phyloP scores from a whole-genome alignment of 2,888 invertebrate species.

The Heliconius charithonia region DNA sequence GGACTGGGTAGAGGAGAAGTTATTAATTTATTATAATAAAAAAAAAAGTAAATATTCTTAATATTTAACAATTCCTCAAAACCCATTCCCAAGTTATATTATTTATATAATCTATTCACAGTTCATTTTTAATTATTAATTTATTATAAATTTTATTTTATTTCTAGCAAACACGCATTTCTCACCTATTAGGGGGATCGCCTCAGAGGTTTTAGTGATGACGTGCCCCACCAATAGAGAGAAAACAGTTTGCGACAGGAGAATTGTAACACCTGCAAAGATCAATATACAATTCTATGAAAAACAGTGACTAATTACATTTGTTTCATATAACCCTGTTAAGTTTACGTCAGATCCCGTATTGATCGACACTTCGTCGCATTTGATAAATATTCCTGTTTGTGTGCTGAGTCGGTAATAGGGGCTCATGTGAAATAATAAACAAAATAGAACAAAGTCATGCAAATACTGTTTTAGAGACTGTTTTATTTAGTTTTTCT shows the following conservation, averaged over 20 bases:
- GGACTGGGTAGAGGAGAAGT: slow-evolving; percentile 75
- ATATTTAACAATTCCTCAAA: slow-evolving; percentile 63
- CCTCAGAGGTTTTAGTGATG: slow-evolving; percentile 99
- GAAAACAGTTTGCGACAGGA: slow-evolving; percentile 99
- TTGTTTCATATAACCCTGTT: slow-evolving; percentile 44
- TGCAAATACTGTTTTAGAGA: slow-evolving; percentile 71
- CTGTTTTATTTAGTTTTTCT: slow-evolving; percentile 57
- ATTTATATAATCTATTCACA: slow-evolving; percentile 60
- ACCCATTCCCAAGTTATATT: slow-evolving; percentile 57
- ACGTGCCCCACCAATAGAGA: slow-evolving; percentile 99
- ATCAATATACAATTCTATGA: slow-evolving; percentile 81
- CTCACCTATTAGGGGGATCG: slow-evolving; percentile 99
- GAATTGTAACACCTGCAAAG: slow-evolving; percentile 99
- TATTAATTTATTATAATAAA: slow-evolving; percentile 41
- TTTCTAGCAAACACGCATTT: slow-evolving; percentile 58
- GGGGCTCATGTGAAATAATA: slow-evolving; percentile 80
- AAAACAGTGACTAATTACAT: slow-evolving; percentile 54
- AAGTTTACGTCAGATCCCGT: slow-evolving; percentile 40
- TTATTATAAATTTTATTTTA: slow-evolving; percentile 52
- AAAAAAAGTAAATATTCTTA: not conserved
- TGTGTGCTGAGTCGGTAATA: slow-evolving; percentile 79
- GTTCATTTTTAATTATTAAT: slow-evolving; percentile 50
- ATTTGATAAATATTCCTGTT: slow-evolving; percentile 60
- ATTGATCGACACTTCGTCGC: slow-evolving; percentile 38
- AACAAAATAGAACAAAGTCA: slow-evolving; percentile 75